Evolutionary conservation across 2,113 vertebrate species (phyloP).

Genomic region (Seriola dumerili): DNA sequence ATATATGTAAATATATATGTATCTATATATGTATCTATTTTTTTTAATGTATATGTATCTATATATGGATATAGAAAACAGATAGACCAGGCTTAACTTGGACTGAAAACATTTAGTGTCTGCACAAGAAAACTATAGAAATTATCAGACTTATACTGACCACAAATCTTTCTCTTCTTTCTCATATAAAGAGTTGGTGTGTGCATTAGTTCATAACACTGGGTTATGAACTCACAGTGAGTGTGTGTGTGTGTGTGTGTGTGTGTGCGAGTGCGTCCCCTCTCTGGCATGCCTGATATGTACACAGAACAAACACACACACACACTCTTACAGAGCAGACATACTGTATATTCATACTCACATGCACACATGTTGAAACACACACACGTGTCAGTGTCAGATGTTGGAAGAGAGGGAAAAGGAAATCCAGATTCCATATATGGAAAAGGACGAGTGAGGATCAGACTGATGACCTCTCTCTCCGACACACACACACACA

Average conservation of each 20-base stretch:
- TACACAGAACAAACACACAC: conserved; percentile 46
- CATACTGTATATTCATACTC: neutral
- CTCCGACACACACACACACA: neutral
- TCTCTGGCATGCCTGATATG: conserved; percentile 55
- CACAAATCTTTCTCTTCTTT: no score
- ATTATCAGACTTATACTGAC: no score
- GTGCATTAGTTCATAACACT: no score
- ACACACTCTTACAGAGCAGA: neutral
- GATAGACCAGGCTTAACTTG: no score
- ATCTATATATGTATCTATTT: no score
- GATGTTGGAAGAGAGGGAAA: conserved; percentile 24
- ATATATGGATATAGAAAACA: no score
- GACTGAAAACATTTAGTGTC: no score
- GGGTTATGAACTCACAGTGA: no score
- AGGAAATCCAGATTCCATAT: conserved; percentile 65
- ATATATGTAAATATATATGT: no score
- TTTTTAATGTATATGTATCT: no score
- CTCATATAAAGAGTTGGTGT: no score
- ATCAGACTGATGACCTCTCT: conserved; percentile 12
- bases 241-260: neutral
- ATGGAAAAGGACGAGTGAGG: conserved; percentile 59
- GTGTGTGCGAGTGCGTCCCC: neutral
- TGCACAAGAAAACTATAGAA: no score
- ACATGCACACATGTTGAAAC: neutral
- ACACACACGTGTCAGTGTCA: conserved; percentile 1